phyloP scores from a whole-genome alignment of 2,888 invertebrate genomes.

The Timema podura region DNA sequence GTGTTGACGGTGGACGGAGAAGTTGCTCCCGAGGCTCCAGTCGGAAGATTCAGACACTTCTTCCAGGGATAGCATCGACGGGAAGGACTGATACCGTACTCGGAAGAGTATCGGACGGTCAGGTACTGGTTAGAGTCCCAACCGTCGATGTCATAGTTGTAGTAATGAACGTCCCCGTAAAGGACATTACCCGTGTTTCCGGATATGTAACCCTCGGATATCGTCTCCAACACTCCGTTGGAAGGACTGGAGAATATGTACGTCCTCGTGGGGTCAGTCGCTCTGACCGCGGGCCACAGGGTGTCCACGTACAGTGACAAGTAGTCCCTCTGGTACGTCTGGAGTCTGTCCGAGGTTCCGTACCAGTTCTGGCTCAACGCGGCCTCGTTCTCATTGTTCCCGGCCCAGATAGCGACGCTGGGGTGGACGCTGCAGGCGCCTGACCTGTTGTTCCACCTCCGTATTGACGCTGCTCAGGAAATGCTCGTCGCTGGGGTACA shows the following conservation, averaged over 20 bases:
- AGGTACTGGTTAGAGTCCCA: constrained; percentile 79
- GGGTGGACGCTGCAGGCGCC: constrained; percentile 79
- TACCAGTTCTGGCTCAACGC: constrained; percentile 78
- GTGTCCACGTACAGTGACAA: constrained; percentile 68
- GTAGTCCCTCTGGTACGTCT: constrained; percentile 60
- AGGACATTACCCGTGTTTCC: constrained; percentile 68
- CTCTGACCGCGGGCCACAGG: constrained; percentile 60
- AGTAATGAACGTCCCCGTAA: constrained; percentile 76
- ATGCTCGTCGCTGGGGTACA: constrained; percentile 75
- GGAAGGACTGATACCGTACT: constrained; percentile 95
- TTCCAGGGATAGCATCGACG: constrained; percentile 64
- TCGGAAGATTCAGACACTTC: constrained; percentile 55
- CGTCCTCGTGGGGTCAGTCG: constrained; percentile 58
- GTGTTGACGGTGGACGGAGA: constrained; percentile 81
- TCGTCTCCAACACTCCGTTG: constrained; percentile 69
- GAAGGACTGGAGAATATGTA: constrained; percentile 89
- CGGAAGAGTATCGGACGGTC: constrained; percentile 84
- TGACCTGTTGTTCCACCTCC: constrained; percentile 79
- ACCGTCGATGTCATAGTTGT: constrained; percentile 54
- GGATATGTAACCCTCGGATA: constrained; percentile 72
- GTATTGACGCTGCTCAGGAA: constrained; percentile 68
- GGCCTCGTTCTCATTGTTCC: constrained; percentile 95
- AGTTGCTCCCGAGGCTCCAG: constrained; percentile 53
- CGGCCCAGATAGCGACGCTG: constrained; percentile 86
- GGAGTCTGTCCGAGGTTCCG: constrained; percentile 48